Evolutionary conservation across 2,888 invertebrate species (phyloP).

Genomic region (Thera obeliscata): DNA sequence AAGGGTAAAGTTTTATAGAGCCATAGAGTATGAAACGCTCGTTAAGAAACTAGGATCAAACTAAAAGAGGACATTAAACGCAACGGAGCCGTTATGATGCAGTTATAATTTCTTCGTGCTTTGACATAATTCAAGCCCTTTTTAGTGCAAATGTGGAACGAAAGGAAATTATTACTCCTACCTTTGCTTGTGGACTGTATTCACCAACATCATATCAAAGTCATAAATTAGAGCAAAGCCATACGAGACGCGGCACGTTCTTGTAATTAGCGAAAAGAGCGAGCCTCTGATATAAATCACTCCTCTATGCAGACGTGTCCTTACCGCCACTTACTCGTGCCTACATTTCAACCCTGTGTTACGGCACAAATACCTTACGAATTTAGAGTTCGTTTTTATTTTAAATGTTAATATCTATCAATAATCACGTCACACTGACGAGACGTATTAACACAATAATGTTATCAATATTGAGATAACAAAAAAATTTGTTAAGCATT

Average conservation of each 20-base stretch:
- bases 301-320: slow-evolving; percentile 40
- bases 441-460: no score
- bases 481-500: background rate
- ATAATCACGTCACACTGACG: no score
- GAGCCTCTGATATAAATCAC: slow-evolving; percentile 59
- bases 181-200: slow-evolving; percentile 28
- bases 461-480: no score
- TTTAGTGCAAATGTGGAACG: slow-evolving; percentile 20
- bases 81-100: slow-evolving; percentile 15
- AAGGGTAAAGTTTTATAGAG: slow-evolving; percentile 41
- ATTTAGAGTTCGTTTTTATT: no score
- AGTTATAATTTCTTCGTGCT: slow-evolving; percentile 11
- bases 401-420: no score
- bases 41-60: slow-evolving; percentile 5
- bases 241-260: slow-evolving; percentile 54
- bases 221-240: slow-evolving; percentile 46
- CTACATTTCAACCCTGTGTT: no score
- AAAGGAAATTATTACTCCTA: slow-evolving; percentile 14
- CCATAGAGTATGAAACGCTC: slow-evolving; percentile 25
- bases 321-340: slow-evolving; percentile 7
- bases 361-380: background rate
- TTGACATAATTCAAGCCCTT: slow-evolving; percentile 3
- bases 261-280: slow-evolving; percentile 60
- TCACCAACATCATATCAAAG: slow-evolving; percentile 6
- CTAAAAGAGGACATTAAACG: slow-evolving; percentile 16